Conservation (phyloP, 2,888 invertebrate genomes). For the Busseola fusca region DNA sequence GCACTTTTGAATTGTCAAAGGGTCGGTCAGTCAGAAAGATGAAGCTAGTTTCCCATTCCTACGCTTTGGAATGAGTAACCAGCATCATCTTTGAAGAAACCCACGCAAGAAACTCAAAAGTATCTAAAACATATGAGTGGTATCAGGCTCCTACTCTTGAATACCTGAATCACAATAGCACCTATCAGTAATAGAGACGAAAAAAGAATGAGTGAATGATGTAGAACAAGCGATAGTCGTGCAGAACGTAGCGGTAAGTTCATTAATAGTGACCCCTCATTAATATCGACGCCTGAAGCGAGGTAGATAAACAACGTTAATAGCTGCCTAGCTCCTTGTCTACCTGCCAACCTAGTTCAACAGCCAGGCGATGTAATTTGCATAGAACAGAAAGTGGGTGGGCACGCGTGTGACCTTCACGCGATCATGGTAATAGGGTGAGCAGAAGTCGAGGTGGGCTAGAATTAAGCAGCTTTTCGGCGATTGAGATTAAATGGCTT, state of each 20-base stretch:
- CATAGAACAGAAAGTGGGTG: constrained; percentile 45
- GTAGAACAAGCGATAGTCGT: not conserved
- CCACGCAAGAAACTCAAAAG: no score
- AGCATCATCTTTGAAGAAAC: no score
- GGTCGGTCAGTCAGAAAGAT: no score
- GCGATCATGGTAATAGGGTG: not conserved
- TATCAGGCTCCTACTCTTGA: not conserved
- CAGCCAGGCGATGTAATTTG: constrained; percentile 29
- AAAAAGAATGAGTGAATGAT: not conserved
- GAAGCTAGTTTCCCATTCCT: no score
- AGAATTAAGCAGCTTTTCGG: not conserved
- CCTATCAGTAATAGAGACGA: not conserved
- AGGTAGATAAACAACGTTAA: constrained; percentile 13
- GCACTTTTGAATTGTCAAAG: no score
- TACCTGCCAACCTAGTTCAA: constrained; percentile 6
- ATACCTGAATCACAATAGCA: not conserved
- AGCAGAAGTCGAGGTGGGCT: constrained; percentile 12
- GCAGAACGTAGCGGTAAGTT: constrained; percentile 8
- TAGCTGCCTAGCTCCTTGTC: constrained; percentile 10
- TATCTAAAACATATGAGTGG: no score
- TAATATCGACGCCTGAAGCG: constrained; percentile 14
- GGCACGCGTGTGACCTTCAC: constrained; percentile 12
- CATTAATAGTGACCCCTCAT: constrained; percentile 7
- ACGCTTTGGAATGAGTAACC: no score
- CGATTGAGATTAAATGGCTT: not conserved